Evolutionary conservation across 2,888 invertebrate species (phyloP), one percentile per base, ranked within the genome.

Genomic region (Netelia inedita): DNA sequence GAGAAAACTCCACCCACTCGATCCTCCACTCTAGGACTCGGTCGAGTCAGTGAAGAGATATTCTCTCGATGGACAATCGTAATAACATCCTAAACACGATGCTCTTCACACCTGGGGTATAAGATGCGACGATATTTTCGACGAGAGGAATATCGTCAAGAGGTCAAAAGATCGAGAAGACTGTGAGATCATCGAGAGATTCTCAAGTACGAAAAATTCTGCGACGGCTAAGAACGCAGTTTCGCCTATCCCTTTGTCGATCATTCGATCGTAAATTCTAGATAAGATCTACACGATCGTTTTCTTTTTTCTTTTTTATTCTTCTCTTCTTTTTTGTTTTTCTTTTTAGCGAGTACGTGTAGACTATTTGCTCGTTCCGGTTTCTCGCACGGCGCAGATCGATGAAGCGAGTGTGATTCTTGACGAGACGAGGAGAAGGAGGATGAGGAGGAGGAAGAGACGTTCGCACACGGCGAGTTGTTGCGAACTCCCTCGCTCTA

Each of bases 391-490:
- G 16, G 28, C 23, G 21, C 19, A 8, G 50, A 68, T n/a, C 50
- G 55, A 59, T 57, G 57, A n/a, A 28, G 35, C 6, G 9, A 11
- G 21, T 71, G n/a, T 55, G 46, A 66, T 68, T 68, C 5, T 66
- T n/a, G 11, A 35, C 14, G 43, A 66, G 35, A 35, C 35, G 35
- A 35, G 35, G 35, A 35, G 35, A 35, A 35, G 28, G 6, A 35
- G 35, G 1, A 35, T 5, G 35, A 43, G 41, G 21, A 50, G 14
- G 14, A 21, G n/a, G 8, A 35, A 8, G 35, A 21, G 19, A 65
- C 43, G 55, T 28, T 63, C 16, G 41, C 43, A 5, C 19, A 19
- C 14, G 11, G 59, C 10, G 46, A 43, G 35, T 68, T 68, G 19
- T 65, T 65, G 16, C n/a, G 46, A 23, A 43, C 41, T 69, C 11